phyloP scores from a whole-genome alignment of 2,113 vertebrate genomes.

The Hemichromis elongatus region DNA sequence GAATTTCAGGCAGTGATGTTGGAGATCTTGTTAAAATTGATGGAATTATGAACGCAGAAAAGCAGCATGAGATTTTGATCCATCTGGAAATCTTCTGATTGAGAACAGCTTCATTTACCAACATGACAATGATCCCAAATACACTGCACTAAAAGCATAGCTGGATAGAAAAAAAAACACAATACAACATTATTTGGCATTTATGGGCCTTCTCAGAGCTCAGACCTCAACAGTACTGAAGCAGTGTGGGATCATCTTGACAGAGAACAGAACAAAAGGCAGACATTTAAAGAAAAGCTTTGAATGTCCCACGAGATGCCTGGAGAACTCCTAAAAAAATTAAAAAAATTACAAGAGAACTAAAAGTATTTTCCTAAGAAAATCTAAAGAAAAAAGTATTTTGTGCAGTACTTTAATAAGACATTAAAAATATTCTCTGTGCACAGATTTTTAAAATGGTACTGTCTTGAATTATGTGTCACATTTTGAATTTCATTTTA shows the following conservation, averaged over 20 bases:
- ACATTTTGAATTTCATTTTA: neutral
- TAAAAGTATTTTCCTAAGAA: neutral
- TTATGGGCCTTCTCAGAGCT: neutral
- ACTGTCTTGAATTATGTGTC: neutral
- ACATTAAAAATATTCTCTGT: neutral
- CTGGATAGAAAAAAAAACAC: neutral
- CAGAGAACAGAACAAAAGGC: neutral
- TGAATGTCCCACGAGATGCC: neutral
- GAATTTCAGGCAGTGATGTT: neutral
- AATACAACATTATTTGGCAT: neutral
- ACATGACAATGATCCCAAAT: neutral
- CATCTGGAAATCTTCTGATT: neutral
- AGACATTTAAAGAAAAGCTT: neutral
- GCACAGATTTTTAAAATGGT: neutral
- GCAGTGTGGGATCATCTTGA: neutral
- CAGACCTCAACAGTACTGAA: neutral
- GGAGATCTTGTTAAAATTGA: neutral
- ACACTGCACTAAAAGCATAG: neutral
- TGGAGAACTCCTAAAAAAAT: fast-evolving
- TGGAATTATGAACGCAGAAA: neutral
- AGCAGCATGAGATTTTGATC: neutral
- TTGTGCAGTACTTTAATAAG: neutral
- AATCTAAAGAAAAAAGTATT: neutral
- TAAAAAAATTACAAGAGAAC: neutral
- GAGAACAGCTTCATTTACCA: neutral